Conservation (phyloP, 2,113 vertebrate genomes). For the Crocuta crocuta region DNA sequence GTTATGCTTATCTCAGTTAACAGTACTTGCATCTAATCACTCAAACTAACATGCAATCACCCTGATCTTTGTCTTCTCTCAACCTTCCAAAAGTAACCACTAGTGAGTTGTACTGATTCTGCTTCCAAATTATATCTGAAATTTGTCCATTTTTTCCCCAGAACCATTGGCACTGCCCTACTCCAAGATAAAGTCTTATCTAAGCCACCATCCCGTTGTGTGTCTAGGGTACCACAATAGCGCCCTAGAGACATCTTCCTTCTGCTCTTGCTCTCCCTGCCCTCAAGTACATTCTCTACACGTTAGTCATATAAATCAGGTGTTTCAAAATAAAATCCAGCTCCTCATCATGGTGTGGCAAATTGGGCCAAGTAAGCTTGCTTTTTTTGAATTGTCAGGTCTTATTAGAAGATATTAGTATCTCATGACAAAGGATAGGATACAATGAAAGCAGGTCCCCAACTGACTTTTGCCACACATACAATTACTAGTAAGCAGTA, state of each 20-base stretch:
- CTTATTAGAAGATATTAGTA: constrained; percentile 17
- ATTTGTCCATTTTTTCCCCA: constrained; percentile 9
- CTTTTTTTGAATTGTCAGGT: background rate
- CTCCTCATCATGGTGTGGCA: background rate
- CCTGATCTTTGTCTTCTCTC: background rate
- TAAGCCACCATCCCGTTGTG: background rate
- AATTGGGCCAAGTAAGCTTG: background rate
- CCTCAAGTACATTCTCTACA: background rate
- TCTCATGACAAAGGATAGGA: background rate
- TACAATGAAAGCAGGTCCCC: constrained; percentile 22
- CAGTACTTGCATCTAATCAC: background rate
- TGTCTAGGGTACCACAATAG: background rate
- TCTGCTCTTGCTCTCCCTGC: background rate
- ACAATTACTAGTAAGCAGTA: background rate
- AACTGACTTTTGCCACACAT: background rate
- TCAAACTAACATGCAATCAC: background rate
- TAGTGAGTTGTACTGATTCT: background rate
- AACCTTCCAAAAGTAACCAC: background rate
- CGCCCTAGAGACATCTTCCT: background rate
- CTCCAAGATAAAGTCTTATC: background rate
- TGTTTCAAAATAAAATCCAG: background rate
- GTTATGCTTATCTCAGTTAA: background rate
- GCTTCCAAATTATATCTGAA: background rate
- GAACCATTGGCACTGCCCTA: background rate
- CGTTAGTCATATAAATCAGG: constrained; percentile 19